Base-by-base conservation (phyloP, 2,113 vertebrate species). In the Tychaedon coryphoeus region DNA sequence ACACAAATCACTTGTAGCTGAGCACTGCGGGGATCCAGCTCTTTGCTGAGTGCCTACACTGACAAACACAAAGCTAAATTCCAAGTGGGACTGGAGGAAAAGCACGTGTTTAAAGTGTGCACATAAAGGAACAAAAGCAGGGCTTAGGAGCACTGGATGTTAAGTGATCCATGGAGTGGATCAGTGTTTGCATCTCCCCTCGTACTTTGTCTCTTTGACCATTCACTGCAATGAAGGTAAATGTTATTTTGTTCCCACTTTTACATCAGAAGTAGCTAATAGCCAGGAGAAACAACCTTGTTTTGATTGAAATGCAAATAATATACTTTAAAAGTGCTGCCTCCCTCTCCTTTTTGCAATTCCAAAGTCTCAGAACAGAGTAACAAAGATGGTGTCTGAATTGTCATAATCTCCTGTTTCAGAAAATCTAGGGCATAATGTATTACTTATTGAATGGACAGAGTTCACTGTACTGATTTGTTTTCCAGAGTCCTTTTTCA, bases 21-120 rank as follows among this genome's bases (percentile, higher is more conserved):
- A 84, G 19, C 28, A 17, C 10, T 64, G 28, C 6, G 33, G 65
- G 38, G 31, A 86, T 66, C 74, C 13, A 29, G 9, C 16, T 86
- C 18, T 65, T 51, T 53, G 14, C 62, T 38, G 51, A 34, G 5
- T 17, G 19, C 19, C 43, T 45, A 24, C 42, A 6, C 12, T 2
- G 31, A 33, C 36, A 91, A 92, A 62, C 14, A 78, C 9, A 84
- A 85, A 62, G 29, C 14, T 51, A 22, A 69, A 77, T 40, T 31
- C 53, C 53, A 57, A 16, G 19, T 8, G 50, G 50, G 33, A 26
- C 34, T 18, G 14, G 57, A 23, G 78, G 28, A 70, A 56, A 60
- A 45, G 24, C 11, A 0, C 40, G 5, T 2, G 3, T 19, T 80
- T 0, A 23, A 33, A 73, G 14, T 2, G 5, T 64, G 51, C 13